Evolutionary conservation across 2,113 vertebrate genomes (phyloP).

Genomic region (Corvus moneduloides): DNA sequence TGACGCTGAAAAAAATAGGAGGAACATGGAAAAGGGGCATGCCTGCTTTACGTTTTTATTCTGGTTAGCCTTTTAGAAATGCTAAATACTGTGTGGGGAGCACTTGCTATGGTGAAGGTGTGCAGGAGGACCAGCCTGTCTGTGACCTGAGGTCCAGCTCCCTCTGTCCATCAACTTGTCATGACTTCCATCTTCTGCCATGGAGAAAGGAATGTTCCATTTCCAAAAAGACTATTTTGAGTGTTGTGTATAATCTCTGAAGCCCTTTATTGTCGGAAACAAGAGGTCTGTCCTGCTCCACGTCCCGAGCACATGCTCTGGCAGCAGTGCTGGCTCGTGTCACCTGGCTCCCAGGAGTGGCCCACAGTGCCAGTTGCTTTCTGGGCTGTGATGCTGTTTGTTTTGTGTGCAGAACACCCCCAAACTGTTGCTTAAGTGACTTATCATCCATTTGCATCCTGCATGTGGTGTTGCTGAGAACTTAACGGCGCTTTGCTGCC

Average conservation of each 20-base stretch:
- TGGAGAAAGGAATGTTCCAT: background rate
- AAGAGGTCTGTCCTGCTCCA: background rate
- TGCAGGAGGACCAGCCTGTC: background rate
- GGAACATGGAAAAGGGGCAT: background rate
- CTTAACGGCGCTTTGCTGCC: background rate
- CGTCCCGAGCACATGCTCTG: background rate
- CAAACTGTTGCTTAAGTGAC: background rate
- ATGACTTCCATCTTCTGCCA: background rate
- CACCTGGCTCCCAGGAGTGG: background rate
- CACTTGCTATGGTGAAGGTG: background rate
- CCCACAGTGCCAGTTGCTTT: background rate
- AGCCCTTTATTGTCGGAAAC: background rate
- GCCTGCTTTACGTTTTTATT: background rate
- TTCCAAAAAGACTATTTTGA: background rate
- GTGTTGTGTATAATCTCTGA: background rate
- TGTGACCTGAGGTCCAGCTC: background rate
- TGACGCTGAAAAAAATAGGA: rapidly evolving
- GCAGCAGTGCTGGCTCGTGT: background rate
- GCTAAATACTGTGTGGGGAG: background rate
- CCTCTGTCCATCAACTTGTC: background rate
- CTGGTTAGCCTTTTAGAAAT: background rate
- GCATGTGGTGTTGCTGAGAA: background rate
- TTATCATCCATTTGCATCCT: background rate
- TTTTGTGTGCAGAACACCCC: background rate
- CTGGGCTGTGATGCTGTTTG: background rate